phyloP scores from a whole-genome alignment of 2,113 vertebrate species.

The Apodemus sylvaticus region DNA sequence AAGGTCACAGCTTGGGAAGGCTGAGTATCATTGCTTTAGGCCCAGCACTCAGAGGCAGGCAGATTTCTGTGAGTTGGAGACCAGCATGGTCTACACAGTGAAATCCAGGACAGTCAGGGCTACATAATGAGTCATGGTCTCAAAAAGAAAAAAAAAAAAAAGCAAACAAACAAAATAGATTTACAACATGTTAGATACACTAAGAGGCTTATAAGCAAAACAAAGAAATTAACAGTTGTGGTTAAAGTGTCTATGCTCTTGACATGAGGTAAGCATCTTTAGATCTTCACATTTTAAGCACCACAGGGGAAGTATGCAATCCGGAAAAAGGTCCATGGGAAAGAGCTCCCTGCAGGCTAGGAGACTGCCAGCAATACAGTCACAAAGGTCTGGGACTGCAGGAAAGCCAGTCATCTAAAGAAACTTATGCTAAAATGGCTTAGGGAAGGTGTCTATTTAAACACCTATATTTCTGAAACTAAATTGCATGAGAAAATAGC shows the following conservation, averaged over 20 bases:
- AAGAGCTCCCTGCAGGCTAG: not conserved
- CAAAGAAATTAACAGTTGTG: not conserved
- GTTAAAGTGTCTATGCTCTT: not conserved
- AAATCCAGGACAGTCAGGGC: not conserved
- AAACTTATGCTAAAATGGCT: not conserved
- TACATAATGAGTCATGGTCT: not conserved
- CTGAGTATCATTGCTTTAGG: not conserved
- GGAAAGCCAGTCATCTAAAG: not conserved
- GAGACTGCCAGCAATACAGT: not conserved
- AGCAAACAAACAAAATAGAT: too few relatives aligned
- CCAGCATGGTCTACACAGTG: not conserved
- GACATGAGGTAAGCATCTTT: not conserved
- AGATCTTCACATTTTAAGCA: not conserved
- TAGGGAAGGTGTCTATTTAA: slow-evolving; percentile 28
- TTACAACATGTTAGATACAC: not conserved
- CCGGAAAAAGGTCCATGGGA: not conserved
- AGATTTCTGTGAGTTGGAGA: not conserved
- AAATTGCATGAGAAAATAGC: slow-evolving; percentile 11
- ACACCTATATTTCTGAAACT: slow-evolving; percentile 11
- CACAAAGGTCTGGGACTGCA: not conserved
- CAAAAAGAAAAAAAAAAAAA: too few relatives aligned
- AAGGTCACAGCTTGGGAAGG: not conserved
- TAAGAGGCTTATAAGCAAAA: slow-evolving; percentile 26
- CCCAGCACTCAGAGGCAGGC: not conserved
- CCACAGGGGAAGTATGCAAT: not conserved